Conservation (phyloP, 2,888 invertebrate genomes). For the Macrophya alboannulata region DNA sequence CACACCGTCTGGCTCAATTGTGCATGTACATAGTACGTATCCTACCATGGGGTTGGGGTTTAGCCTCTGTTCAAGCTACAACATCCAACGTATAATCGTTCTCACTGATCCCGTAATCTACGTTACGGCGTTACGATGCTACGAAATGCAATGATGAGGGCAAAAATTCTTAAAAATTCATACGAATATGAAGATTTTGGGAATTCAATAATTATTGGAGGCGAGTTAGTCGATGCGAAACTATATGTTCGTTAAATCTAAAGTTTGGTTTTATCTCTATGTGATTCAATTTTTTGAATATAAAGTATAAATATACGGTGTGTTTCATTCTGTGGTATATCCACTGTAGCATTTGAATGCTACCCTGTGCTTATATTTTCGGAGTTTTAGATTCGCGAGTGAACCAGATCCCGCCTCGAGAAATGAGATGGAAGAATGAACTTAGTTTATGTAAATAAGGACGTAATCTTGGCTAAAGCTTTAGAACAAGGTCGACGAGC, state of each 20-base stretch:
- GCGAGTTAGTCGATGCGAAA: background rate
- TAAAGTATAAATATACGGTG: background rate
- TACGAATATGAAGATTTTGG: background rate
- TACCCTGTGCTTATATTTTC: background rate
- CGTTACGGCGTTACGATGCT: background rate
- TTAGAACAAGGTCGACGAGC: slow-evolving; percentile 52
- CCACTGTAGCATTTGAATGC: background rate
- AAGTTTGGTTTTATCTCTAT: background rate
- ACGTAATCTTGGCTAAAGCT: slow-evolving; percentile 48
- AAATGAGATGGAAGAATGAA: slow-evolving; percentile 54
- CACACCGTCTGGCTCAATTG: slow-evolving; percentile 44
- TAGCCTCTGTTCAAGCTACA: slow-evolving; percentile 13
- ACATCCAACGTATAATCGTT: slow-evolving; percentile 29
- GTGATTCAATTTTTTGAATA: background rate
- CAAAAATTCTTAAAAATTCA: background rate
- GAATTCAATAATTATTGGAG: slow-evolving; percentile 1
- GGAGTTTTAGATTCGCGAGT: slow-evolving; percentile 17
- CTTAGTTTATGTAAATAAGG: slow-evolving; percentile 52
- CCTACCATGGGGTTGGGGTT: slow-evolving; percentile 11
- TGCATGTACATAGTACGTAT: slow-evolving; percentile 15
- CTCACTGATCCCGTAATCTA: slow-evolving; percentile 32
- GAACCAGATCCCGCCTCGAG: slow-evolving; percentile 12
- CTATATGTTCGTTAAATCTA: no score
- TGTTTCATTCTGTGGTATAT: background rate
- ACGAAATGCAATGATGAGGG: background rate